Evolutionary conservation across 2,888 invertebrate genomes (phyloP).

Genomic region (Mimas tiliae): DNA sequence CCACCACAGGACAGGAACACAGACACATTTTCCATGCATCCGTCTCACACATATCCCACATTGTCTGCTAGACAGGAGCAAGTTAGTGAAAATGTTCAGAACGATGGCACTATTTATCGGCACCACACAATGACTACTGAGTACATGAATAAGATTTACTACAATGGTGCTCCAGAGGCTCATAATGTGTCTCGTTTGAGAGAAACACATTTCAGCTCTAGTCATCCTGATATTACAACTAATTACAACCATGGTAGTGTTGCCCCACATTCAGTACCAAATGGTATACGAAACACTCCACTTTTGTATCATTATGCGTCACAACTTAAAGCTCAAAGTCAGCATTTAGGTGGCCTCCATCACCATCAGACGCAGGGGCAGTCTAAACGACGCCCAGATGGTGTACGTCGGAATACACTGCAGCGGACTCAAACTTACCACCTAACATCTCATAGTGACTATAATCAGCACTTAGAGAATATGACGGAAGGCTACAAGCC

Average conservation of each 20-base stretch:
- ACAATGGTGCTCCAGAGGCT: constrained; percentile 67
- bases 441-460: constrained; percentile 79
- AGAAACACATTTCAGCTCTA: constrained; percentile 81
- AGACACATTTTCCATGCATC: constrained; percentile 78
- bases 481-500: constrained; percentile 66
- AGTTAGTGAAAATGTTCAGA: constrained; percentile 61
- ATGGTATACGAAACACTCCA: constrained; percentile 69
- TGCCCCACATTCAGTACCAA: constrained; percentile 59
- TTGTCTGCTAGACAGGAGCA: constrained; percentile 67
- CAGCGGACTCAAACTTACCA: constrained; percentile 82
- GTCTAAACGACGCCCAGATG: constrained; percentile 66
- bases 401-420: constrained; percentile 70
- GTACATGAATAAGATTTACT: constrained; percentile 77
- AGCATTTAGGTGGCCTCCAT: constrained; percentile 72
- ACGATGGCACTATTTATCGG: constrained; percentile 65
- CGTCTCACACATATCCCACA: constrained; percentile 76
- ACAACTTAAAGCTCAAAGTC: constrained; percentile 77
- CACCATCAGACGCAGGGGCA: constrained; percentile 69
- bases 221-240: constrained; percentile 79
- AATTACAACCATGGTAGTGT: constrained; percentile 67
- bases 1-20: constrained; percentile 76
- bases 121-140: constrained; percentile 78
- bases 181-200: constrained; percentile 72
- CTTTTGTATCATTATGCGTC: constrained; percentile 81
- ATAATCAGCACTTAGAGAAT: constrained; percentile 76